Base-by-base conservation (phyloP, 2,888 invertebrate genomes). In the Azorinus chamasolen region DNA sequence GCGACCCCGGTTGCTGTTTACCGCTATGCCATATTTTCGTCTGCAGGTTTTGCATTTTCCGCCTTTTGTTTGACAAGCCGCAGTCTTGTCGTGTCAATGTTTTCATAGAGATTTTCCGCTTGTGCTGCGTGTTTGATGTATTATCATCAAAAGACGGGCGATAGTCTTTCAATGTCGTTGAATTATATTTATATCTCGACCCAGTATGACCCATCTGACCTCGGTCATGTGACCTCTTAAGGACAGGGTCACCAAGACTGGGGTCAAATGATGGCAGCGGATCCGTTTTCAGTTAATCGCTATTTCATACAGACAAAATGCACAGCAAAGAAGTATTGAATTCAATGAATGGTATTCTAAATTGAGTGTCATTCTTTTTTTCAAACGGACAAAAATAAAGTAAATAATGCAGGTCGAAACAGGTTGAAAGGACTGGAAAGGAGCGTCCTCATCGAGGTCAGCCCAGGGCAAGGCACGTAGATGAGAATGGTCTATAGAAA, bases 221-320 rank as follows among this genome's bases (percentile, higher is more conserved):
- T 32, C 43, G 64, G 64, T 65, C 64, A 65, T 25, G 22, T 46
- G 55, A 55, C 55, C 55, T 37, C 39, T n/a, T 65, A 32, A 65
- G 64, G 64, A 65, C 55, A 55, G 64, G 64, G 64, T 65, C 64
- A 65, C 64, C 55, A 46, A 53, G 48, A 46, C 46, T 65, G 55
- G 46, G 64, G 64, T 65, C 64, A 65, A 37, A 32, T 4, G 46
- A 46, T 37, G 55, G 45, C 46, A 27, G 46, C 24, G 45, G 55
- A 16, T 27, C 46, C 54, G 46, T 55, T 32, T 55, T 37, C 64
- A 48, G 64, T 65, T 55, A 65, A 65, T 65, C 48, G 64, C 55
- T 48, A 65, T 65, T 65, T 55, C 48, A 65, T 55, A 45, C 64
- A 46, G 55, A 32, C 32, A 32, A 32, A 32, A 32, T 32, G 32